phyloP scores from a whole-genome alignment of 2,113 vertebrate species.

The Toxostoma redivivum region DNA sequence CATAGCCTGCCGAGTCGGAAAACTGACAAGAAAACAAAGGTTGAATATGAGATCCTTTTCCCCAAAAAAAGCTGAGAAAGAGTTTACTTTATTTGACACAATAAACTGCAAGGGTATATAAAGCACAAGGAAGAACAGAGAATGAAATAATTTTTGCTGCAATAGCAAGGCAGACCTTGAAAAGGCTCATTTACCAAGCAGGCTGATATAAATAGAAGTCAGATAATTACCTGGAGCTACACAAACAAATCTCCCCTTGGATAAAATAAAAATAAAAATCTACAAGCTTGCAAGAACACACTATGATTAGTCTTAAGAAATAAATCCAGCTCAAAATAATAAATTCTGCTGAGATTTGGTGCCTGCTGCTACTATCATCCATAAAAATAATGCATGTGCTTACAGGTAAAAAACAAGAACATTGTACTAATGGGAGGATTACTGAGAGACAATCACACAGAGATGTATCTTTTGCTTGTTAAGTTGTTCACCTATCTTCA shows the following conservation, averaged over 20 bases:
- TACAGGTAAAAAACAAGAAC: not conserved
- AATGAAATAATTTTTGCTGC: not conserved
- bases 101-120: not conserved
- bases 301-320: not conserved
- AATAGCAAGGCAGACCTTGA: not conserved
- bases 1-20: slow-evolving; percentile 81
- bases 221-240: not conserved
- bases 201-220: not conserved
- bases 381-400: not conserved
- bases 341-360: not conserved
- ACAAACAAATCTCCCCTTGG: not conserved
- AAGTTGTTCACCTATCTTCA: not conserved
- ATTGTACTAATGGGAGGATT: not conserved
- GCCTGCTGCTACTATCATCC: not conserved
- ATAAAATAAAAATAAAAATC: not conserved
- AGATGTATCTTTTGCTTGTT: not conserved
- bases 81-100: not conserved
- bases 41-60: not conserved
- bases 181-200: not conserved
- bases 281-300: not conserved
- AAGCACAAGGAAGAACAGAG: not conserved
- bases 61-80: not conserved
- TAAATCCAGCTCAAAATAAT: not conserved
- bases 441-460: not conserved
- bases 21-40: slow-evolving; percentile 66